A percentile compares a stretch with the other conserved stretches of the same genome.
Evolutionary conservation across 2,888 invertebrate genomes (phyloP).

Genomic region (Campoplex capitator): DNA sequence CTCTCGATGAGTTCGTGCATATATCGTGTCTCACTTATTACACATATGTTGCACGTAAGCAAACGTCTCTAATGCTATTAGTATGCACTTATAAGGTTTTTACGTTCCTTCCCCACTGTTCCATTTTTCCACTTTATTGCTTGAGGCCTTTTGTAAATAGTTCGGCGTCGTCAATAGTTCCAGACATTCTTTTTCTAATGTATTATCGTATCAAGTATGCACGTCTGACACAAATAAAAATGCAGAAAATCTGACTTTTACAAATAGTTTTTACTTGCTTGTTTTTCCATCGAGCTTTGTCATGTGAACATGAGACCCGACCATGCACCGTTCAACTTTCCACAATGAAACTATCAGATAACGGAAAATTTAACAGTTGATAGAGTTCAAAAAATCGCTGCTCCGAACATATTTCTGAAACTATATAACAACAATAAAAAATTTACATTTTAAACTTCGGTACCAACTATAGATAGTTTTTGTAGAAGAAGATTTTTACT

Average conservation of each 20-base stretch:
- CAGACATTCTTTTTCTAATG: not conserved
- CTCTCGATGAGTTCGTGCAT: not conserved
- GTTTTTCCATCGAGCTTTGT: not conserved
- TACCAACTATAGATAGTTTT: too few relatives aligned
- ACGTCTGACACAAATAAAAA: not conserved
- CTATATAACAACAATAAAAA: too few relatives aligned
- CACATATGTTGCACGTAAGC: not conserved
- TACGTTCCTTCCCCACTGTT: conserved; percentile 4
- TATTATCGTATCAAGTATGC: not conserved
- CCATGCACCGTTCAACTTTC: not conserved
- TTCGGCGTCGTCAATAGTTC: not conserved
- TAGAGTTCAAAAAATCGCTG: too few relatives aligned
- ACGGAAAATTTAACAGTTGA: too few relatives aligned
- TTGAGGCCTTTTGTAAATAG: not conserved
- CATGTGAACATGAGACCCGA: not conserved
- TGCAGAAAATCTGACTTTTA: not conserved
- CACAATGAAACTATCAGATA: not conserved
- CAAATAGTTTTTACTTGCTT: not conserved
- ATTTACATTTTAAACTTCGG: too few relatives aligned
- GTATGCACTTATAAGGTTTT: not conserved
- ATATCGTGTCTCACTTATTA: not conserved
- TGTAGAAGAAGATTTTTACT: too few relatives aligned
- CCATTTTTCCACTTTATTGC: not conserved
- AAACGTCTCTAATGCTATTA: not conserved
- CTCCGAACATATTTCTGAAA: too few relatives aligned